A percentile compares a stretch with the other conserved stretches of the same genome.
Conservation (phyloP, 2,113 vertebrate species). For the Columbina picui region DNA sequence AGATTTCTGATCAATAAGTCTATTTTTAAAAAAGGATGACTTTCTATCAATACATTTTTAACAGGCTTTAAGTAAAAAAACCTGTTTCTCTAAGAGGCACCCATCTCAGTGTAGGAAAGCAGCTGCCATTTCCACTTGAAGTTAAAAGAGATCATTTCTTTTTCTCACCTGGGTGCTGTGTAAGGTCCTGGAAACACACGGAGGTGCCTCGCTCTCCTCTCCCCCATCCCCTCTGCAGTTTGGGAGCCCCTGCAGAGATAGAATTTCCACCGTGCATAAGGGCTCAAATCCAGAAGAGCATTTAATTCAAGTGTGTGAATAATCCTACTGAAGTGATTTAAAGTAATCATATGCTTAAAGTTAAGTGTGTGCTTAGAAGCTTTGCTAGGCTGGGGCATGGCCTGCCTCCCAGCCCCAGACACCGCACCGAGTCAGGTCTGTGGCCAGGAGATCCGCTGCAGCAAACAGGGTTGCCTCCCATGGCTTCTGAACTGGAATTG, state of each 20-base stretch:
- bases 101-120: not conserved
- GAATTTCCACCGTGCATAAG: not conserved
- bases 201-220: not conserved
- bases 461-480: not conserved
- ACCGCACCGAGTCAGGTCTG: not conserved
- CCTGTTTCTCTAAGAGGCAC: not conserved
- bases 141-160: not conserved
- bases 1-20: slow-evolving; percentile 7
- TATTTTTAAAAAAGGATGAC: not conserved
- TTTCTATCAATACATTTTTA: slow-evolving; percentile 16
- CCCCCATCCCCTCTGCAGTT: not conserved
- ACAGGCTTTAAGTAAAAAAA: not conserved
- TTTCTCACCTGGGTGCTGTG: not conserved
- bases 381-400: not conserved
- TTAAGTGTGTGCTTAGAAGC: slow-evolving; percentile 6
- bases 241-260: not conserved
- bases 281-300: not conserved
- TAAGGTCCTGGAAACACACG: not conserved
- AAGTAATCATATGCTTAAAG: slow-evolving; percentile 24
- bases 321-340: slow-evolving; percentile 46
- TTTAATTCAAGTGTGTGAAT: slow-evolving; percentile 44
- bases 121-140: not conserved
- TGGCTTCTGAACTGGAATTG: not conserved
- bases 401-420: not conserved
- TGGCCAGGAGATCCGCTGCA: not conserved